phyloP scores from a whole-genome alignment of 2,888 invertebrate genomes.

The Pyrrhia umbra region DNA sequence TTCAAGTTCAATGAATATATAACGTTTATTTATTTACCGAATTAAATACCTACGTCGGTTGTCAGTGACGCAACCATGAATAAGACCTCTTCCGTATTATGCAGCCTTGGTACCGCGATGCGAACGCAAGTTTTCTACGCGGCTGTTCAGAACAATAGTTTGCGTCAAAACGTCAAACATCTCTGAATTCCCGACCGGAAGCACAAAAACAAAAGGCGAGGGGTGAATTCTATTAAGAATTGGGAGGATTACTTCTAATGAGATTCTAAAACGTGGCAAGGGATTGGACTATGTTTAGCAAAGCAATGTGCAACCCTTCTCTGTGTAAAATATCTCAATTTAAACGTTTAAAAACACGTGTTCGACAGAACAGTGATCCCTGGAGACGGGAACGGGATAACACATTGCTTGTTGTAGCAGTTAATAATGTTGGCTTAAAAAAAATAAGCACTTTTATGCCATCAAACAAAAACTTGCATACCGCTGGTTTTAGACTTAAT shows the following conservation, averaged over 20 bases:
- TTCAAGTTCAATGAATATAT: conserved; percentile 62
- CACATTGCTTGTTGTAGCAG: conserved; percentile 76
- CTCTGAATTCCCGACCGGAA: conserved; percentile 77
- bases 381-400: conserved; percentile 76
- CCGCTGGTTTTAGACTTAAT: conserved; percentile 4
- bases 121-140: conserved; percentile 75
- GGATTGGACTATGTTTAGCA: conserved; percentile 83
- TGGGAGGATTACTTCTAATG: conserved; percentile 83
- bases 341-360: conserved; percentile 86
- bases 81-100: conserved; percentile 76
- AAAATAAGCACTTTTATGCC: conserved; percentile 46
- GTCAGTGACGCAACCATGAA: conserved; percentile 57
- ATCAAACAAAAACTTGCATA: conserved; percentile 39
- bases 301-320: conserved; percentile 85
- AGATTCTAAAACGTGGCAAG: conserved; percentile 71
- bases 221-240: conserved; percentile 82
- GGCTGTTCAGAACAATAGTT: conserved; percentile 69
- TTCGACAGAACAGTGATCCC: conserved; percentile 83
- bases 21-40: conserved; percentile 45
- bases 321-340: conserved; percentile 85
- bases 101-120: conserved; percentile 80
- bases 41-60: conserved; percentile 57
- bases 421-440: conserved; percentile 70
- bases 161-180: conserved; percentile 78
- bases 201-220: conserved; percentile 82